A percentile compares a stretch with the other conserved stretches of the same genome.
These are phyloP conservation scores for Acanthopagrus latus DNA, from an alignment of 2,797 vertebrate genomes.

Conservation along the genomic window DNA sequence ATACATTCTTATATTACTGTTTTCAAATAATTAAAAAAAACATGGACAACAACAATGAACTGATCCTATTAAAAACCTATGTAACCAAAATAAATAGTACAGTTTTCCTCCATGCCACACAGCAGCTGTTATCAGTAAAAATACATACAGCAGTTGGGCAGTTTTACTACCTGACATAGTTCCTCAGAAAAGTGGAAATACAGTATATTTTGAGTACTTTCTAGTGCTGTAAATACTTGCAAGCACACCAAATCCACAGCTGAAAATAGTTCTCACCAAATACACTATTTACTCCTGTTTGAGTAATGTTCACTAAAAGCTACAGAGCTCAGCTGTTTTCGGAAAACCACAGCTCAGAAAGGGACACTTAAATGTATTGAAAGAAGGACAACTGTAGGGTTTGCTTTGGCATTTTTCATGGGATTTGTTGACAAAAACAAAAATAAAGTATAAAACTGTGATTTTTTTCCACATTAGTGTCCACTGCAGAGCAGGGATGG, in stretches of 20 bases:
- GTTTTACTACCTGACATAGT: neutral
- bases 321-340: neutral
- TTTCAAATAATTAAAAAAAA: neutral
- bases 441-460: conserved; percentile 5
- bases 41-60: neutral
- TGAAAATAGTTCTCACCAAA: conserved; percentile 2
- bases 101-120: neutral
- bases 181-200: neutral
- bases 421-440: conserved; percentile 11
- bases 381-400: neutral
- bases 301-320: conserved; percentile 6
- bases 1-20: neutral
- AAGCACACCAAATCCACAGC: neutral
- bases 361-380: neutral
- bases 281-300: neutral
- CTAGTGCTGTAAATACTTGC: neutral
- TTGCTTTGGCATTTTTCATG: neutral
- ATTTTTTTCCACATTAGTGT: neutral
- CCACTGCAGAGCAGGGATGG: neutral
- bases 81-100: neutral
- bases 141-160: neutral
- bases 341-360: neutral
- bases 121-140: neutral
- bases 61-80: neutral
- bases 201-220: neutral